Percentiles rank a stretch among this genome's conserved stretches.
Evolutionary conservation across 1,140 invertebrate genomes (phyloP).

Genomic region (Philotrypesis tridentata): DNA sequence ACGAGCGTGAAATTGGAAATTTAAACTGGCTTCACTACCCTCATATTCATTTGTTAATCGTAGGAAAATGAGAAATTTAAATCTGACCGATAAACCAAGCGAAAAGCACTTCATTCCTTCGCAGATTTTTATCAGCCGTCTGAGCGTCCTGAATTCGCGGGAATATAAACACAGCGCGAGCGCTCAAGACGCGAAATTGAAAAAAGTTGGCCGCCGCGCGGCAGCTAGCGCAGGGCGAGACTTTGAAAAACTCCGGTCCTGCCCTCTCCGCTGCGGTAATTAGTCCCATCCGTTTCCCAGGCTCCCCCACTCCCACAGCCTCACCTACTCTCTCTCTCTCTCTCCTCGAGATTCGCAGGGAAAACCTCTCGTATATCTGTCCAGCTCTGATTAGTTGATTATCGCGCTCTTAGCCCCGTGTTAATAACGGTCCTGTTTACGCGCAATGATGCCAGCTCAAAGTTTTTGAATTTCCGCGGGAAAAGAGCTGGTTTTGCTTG

Average conservation of each 20-base stretch:
- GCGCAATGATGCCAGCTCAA: not conserved
- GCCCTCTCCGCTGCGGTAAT: conserved; percentile 51
- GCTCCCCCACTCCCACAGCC: not conserved
- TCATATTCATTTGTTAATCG: no score
- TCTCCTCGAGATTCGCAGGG: not conserved
- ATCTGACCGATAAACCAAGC: no score
- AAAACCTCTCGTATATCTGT: conserved; percentile 14
- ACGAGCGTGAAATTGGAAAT: no score
- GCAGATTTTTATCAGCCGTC: not conserved
- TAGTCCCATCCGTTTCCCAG: conserved; percentile 50
- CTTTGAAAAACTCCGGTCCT: conserved; percentile 52
- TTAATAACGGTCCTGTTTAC: conserved; percentile 41
- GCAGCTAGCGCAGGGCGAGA: no score
- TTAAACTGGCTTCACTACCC: no score
- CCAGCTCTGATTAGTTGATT: conserved; percentile 46
- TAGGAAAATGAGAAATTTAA: no score
- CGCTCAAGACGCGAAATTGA: conserved; percentile 41
- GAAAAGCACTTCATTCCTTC: no score
- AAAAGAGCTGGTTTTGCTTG: no score
- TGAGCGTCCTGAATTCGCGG: conserved; percentile 8
- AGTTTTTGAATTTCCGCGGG: conserved; percentile 20
- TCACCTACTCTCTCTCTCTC: not conserved
- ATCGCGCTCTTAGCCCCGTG: not conserved
- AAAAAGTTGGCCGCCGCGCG: conserved; percentile 33
- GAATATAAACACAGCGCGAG: conserved; percentile 44